A percentile compares a stretch with the other conserved stretches of the same genome.
phyloP scores from a whole-genome alignment of 2,113 vertebrate genomes.

The Orthochromis malagaraziensis region DNA sequence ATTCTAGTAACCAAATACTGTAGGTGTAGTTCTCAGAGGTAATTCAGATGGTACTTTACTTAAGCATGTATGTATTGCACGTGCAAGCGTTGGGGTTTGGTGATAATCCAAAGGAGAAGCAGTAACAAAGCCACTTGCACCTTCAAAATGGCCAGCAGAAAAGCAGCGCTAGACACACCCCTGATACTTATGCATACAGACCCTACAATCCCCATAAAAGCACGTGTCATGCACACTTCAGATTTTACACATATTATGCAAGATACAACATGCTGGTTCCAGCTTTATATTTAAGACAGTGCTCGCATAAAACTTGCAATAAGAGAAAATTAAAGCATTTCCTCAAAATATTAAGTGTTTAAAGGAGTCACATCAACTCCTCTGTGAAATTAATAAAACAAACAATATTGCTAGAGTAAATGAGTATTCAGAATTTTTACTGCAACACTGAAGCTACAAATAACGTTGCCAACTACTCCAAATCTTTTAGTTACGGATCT shows the following conservation, averaged over 20 bases:
- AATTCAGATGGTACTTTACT: background rate
- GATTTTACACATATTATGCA: background rate
- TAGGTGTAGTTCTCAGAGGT: background rate
- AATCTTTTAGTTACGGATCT: background rate
- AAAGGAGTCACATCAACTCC: background rate
- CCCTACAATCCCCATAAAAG: background rate
- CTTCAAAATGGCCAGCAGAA: background rate
- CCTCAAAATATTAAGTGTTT: background rate
- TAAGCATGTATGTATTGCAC: accelerated
- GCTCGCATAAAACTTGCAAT: background rate
- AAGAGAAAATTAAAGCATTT: background rate
- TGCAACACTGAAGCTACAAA: background rate
- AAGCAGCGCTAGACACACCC: background rate
- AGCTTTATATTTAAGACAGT: background rate
- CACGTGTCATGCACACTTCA: background rate
- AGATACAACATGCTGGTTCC: background rate
- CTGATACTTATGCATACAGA: background rate
- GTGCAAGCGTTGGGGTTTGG: background rate
- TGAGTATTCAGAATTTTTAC: background rate
- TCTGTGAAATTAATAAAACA: background rate
- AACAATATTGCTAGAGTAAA: background rate
- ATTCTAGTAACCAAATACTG: background rate
- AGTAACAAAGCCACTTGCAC: accelerated
- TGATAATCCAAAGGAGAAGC: background rate
- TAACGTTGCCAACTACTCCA: background rate